Conservation (phyloP, 2,113 vertebrate genomes). For the Puma concolor region DNA sequence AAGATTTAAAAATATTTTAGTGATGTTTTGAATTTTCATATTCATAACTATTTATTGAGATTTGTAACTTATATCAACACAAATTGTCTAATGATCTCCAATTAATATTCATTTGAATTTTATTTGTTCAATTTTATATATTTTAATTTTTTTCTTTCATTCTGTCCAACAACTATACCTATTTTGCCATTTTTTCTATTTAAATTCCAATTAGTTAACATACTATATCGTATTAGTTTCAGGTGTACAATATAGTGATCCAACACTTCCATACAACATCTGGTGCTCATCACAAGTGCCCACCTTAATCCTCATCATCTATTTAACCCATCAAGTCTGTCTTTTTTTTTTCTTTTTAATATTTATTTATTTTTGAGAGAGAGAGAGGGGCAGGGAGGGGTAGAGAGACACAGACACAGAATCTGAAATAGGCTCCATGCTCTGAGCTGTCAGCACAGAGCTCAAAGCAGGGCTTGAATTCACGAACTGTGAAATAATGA, state of each 20-base stretch:
- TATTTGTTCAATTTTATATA: not conserved
- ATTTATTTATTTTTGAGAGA: too few relatives aligned
- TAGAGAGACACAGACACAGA: too few relatives aligned
- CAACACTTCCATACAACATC: not conserved
- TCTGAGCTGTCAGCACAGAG: too few relatives aligned
- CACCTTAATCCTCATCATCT: not conserved
- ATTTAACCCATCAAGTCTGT: not conserved
- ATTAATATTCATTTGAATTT: not conserved
- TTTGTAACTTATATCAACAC: not conserved
- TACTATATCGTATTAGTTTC: not conserved
- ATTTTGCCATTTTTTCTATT: not conserved
- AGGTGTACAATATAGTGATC: not conserved
- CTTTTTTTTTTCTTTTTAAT: not conserved
- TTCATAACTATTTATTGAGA: not conserved
- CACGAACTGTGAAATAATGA: too few relatives aligned
- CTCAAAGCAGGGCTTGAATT: too few relatives aligned
- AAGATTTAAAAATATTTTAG: not conserved
- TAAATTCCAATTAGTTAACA: not conserved
- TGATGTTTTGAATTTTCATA: not conserved
- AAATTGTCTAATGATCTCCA: not conserved
- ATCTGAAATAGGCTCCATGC: too few relatives aligned
- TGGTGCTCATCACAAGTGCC: not conserved
- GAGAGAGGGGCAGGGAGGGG: too few relatives aligned
- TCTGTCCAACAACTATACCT: not conserved
- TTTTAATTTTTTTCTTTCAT: constrained; percentile 10